phyloP scores from a whole-genome alignment of 2,888 invertebrate species.

The Cabera pusaria region DNA sequence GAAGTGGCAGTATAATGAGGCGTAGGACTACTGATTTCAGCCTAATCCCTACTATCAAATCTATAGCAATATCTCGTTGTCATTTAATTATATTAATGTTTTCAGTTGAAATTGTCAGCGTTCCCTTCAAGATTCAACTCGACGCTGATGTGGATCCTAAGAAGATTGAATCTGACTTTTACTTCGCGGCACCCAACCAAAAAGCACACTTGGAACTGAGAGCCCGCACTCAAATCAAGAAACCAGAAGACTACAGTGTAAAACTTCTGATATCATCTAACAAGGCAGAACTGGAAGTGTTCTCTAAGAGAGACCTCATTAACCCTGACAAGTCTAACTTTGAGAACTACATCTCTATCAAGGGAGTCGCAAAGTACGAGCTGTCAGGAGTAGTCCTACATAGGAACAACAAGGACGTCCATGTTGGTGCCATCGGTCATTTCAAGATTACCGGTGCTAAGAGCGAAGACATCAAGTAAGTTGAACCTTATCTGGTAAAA shows the following conservation, averaged over 20 bases:
- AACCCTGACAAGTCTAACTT: conserved; percentile 84
- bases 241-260: conserved; percentile 65
- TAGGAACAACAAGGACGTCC: conserved; percentile 78
- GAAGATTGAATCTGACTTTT: conserved; percentile 80
- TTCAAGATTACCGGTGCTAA: conserved; percentile 78
- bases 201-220: conserved; percentile 85
- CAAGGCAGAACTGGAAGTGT: conserved; percentile 67
- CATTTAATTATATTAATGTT: too few species aligned
- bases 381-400: conserved; percentile 83
- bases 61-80: too few species aligned
- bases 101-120: conserved; percentile 81
- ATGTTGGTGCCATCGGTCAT: conserved; percentile 81
- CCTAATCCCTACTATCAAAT: too few species aligned
- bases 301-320: conserved; percentile 81
- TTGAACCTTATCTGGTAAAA: too few species aligned
- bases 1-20: too few species aligned
- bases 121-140: conserved; percentile 75
- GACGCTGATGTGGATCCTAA: conserved; percentile 84
- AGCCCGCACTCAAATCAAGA: conserved; percentile 70
- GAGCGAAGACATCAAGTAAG: conserved; percentile 83
- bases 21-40: too few species aligned
- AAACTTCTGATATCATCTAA: conserved; percentile 56
- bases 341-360: conserved; percentile 82
- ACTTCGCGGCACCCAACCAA: conserved; percentile 83
- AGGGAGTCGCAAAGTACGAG: conserved; percentile 85